A percentile compares a stretch with the other conserved stretches of the same genome.
These are phyloP conservation scores for Papilio elwesi DNA, from an alignment of 2,888 invertebrate species.

Conservation along the genomic window DNA sequence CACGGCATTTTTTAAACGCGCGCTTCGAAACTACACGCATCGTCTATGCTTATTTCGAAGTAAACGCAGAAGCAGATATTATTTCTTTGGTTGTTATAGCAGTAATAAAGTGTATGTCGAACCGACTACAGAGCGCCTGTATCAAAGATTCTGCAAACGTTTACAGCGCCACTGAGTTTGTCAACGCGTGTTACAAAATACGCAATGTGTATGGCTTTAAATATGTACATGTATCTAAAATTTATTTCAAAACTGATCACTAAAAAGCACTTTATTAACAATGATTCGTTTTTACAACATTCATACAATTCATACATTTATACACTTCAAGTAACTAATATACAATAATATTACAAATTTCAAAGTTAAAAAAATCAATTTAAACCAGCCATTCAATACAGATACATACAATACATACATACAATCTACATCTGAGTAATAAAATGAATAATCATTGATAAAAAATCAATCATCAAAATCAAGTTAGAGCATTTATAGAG, in stretches of 20 bases:
- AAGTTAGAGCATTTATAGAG: too few relatives aligned
- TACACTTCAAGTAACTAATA: conserved; percentile 1
- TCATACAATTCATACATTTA: conserved; percentile 12
- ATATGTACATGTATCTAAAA: neutral
- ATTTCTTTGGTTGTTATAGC: too few relatives aligned
- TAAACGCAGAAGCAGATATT: too few relatives aligned
- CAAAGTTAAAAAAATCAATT: neutral
- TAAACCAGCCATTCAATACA: neutral
- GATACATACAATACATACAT: neutral
- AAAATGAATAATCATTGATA: neutral
- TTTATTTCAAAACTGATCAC: neutral
- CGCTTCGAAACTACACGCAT: too few relatives aligned
- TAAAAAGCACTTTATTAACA: neutral
- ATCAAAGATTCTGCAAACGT: too few relatives aligned
- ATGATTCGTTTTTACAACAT: conserved; percentile 9
- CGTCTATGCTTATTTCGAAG: too few relatives aligned
- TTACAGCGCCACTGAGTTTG: too few relatives aligned
- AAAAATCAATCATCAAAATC: too few relatives aligned
- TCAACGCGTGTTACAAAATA: too few relatives aligned
- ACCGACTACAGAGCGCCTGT: too few relatives aligned
- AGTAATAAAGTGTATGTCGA: too few relatives aligned
- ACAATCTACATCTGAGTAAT: neutral
- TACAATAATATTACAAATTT: conserved; percentile 4
- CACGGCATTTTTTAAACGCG: neutral
- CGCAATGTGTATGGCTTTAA: neutral